Conservation (phyloP, 1,140 invertebrate species). For the Adelges cooleyi region DNA sequence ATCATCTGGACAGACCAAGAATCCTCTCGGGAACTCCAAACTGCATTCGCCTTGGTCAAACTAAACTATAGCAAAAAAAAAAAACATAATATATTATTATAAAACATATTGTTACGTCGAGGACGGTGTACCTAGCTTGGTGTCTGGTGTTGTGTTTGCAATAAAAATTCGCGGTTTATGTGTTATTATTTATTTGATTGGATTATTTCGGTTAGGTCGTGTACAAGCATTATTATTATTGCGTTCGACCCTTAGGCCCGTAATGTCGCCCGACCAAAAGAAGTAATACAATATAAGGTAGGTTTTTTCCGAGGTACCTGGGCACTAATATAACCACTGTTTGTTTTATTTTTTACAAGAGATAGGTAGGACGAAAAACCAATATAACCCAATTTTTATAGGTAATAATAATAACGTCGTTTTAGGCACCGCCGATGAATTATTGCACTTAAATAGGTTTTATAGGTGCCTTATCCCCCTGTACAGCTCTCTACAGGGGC, state of each 20-base stretch:
- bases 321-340: conserved; percentile 13
- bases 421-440: neutral
- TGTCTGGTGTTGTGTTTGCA: too few species aligned
- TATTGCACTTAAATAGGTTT: conserved; percentile 9
- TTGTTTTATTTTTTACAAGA: neutral
- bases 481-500: neutral
- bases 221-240: neutral
- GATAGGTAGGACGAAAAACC: neutral
- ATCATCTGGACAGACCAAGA: too few species aligned
- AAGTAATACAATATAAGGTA: too few species aligned
- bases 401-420: conserved; percentile 7
- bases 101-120: too few species aligned
- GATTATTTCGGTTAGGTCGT: neutral
- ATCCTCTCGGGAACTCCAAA: too few species aligned
- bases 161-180: too few species aligned
- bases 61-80: too few species aligned
- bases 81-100: too few species aligned
- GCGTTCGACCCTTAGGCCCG: neutral
- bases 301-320: neutral
- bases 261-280: conserved; percentile 12
- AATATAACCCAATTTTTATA: conserved; percentile 23
- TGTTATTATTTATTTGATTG: conserved; percentile 12
- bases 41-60: too few species aligned
- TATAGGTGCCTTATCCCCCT: conserved; percentile 1
- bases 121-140: too few species aligned